Conservation (phyloP, 2,797 vertebrate species). For the Petrocephalus schoutedeni region DNA sequence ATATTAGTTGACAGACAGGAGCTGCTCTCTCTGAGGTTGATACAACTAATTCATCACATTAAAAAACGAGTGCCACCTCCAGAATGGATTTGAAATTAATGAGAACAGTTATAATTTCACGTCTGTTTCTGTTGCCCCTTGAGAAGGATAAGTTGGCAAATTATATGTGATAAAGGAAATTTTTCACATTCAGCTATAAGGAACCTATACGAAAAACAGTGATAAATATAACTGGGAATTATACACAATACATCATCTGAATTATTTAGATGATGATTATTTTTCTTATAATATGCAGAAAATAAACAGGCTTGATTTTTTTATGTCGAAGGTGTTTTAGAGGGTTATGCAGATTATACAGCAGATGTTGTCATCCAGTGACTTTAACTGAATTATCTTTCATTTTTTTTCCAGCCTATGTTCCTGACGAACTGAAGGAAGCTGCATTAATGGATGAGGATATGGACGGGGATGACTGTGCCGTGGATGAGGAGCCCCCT, state of each 20-base stretch:
- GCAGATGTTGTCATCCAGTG: neutral
- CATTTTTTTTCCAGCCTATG: slow-evolving; percentile 70
- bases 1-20: slow-evolving; percentile 98
- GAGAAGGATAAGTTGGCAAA: slow-evolving; percentile 98
- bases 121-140: slow-evolving; percentile 87
- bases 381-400: neutral
- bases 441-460: slow-evolving; percentile 74
- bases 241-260: slow-evolving; percentile 69
- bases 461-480: slow-evolving; percentile 63
- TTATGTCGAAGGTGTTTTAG: neutral
- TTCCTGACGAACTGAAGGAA: slow-evolving; percentile 81
- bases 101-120: slow-evolving; percentile 51
- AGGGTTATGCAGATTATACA: neutral
- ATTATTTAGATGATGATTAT: slow-evolving; percentile 69
- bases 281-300: neutral
- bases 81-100: slow-evolving; percentile 96
- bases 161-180: slow-evolving; percentile 96
- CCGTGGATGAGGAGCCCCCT: slow-evolving; percentile 67
- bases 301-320: neutral
- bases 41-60: slow-evolving; percentile 99
- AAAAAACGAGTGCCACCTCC: slow-evolving; percentile 98
- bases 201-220: slow-evolving; percentile 56
- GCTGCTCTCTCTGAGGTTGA: slow-evolving; percentile 90
- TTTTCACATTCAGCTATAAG: slow-evolving; percentile 80
- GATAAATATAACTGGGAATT: slow-evolving; percentile 53